Evolutionary conservation across 1,140 invertebrate genomes (phyloP), one percentile per base, ranked within the genome.

Genomic region (Bombus difficillimus): DNA sequence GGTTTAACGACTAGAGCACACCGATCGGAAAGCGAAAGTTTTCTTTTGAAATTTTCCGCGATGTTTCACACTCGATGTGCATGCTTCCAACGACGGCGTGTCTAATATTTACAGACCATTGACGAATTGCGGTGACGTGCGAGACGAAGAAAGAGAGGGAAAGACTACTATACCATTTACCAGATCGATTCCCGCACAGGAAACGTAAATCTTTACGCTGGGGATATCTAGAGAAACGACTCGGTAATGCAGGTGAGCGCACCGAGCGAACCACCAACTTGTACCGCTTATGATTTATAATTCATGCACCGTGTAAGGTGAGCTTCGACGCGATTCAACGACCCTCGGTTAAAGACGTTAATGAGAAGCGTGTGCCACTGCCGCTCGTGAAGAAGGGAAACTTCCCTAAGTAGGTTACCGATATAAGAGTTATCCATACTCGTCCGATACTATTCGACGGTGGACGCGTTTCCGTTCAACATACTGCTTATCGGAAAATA

Each of bases 11-110:
- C 53, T 47, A 37, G 57, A 77, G 15, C 64, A 18, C 64, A n/a
- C 28, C 88, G 68, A 86, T 87, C 83, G 86, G 85, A 82, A 79
- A 87, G 89, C 81, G 81, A 89, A 79, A 87, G 85, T 81, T 77
- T 79, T 32, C 41, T 18, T 37, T 37, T 64, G 57, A 84, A 66
- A 77, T 64, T 69, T 68, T 69, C 43, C 37, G 28, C 59, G 57
- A 1, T n/a, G 39, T 64, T 9, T 72, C 34, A 62, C n/a, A 32
- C 18, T 25, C 34, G 64, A 71, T 66, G 73, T n/a, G 47, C 25
- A 66, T 53, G 25, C 34, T 62, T 57, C 53, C 74, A 34, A 22
- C 71, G 37, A n/a, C 43, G 37, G 41, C 32, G 22, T 37, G 34
- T 18, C 18, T 25, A 75, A 53, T 32, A 41, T 64, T 39, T 37